These are phyloP conservation scores for Coendou prehensilis DNA, from an alignment of 2,797 vertebrate species.

Conservation along the genomic window DNA sequence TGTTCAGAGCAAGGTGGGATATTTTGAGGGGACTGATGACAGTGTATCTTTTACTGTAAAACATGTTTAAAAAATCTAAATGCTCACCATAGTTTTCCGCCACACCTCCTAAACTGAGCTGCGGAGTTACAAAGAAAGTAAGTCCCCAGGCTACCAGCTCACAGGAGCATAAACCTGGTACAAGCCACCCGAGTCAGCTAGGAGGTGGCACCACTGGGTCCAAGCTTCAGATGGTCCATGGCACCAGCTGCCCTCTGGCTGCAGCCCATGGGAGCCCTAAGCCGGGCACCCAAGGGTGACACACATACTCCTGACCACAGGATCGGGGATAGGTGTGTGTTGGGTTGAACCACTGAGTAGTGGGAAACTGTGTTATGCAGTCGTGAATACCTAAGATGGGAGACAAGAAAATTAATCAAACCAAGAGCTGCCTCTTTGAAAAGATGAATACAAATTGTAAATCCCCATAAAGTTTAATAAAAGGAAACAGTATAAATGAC, in stretches of 20 bases:
- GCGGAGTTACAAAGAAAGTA: background rate
- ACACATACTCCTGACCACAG: background rate
- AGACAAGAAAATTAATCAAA: background rate
- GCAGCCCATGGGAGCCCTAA: background rate
- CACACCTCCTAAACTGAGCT: background rate
- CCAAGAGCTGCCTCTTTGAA: background rate
- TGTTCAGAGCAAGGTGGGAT: background rate
- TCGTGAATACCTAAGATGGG: background rate
- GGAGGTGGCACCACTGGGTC: background rate
- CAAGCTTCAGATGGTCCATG: background rate
- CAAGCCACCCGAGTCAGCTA: accelerated
- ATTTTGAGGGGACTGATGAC: background rate
- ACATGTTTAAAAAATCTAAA: background rate
- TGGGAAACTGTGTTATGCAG: background rate
- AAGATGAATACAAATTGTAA: background rate
- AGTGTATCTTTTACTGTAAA: background rate
- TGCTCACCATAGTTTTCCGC: background rate
- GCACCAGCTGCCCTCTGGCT: accelerated
- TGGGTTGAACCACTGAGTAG: background rate
- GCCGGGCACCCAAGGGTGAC: no score
- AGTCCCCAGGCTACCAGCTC: background rate
- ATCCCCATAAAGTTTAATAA: background rate
- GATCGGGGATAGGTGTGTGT: accelerated
- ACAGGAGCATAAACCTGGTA: background rate
- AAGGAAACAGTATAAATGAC: background rate